A percentile compares a stretch with the other conserved stretches of the same genome.
phyloP scores from a whole-genome alignment of 2,797 vertebrate species.

The Antrozous pallidus region DNA sequence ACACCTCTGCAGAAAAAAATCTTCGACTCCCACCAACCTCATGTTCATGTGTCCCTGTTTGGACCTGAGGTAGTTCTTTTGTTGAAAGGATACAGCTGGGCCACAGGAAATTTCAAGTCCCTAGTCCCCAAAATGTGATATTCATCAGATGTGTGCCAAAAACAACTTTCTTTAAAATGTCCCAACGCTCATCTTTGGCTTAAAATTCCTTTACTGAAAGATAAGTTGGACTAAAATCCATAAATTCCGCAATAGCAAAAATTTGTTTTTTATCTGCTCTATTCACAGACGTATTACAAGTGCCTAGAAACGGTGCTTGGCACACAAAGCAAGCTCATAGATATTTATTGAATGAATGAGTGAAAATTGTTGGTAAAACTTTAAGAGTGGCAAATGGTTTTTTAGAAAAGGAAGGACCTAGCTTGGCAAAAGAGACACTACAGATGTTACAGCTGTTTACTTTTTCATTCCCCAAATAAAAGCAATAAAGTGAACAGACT shows the following conservation, averaged over 20 bases:
- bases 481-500: slow-evolving; percentile 14
- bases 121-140: not conserved
- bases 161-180: not conserved
- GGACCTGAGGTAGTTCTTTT: not conserved
- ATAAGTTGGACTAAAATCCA: slow-evolving; percentile 5
- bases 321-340: not conserved
- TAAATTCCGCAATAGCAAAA: not conserved
- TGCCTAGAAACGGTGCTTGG: not conserved
- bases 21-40: not conserved
- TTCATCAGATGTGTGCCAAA: slow-evolving; percentile 3
- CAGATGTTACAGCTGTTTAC: slow-evolving; percentile 52
- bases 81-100: slow-evolving; percentile 32
- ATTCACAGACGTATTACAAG: not conserved
- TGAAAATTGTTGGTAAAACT: not conserved
- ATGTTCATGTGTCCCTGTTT: not conserved
- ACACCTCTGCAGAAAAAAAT: not conserved
- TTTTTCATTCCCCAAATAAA: slow-evolving; percentile 58
- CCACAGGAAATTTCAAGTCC: slow-evolving; percentile 29
- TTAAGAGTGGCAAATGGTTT: not conserved
- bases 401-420: not conserved
- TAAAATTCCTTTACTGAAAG: slow-evolving; percentile 9
- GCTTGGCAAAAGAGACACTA: slow-evolving; percentile 42
- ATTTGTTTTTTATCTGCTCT: not conserved
- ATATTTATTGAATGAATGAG: not conserved
- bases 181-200: slow-evolving; percentile 1